Evolutionary conservation across 2,888 invertebrate genomes (phyloP).

Genomic region (Phengaris arion): DNA sequence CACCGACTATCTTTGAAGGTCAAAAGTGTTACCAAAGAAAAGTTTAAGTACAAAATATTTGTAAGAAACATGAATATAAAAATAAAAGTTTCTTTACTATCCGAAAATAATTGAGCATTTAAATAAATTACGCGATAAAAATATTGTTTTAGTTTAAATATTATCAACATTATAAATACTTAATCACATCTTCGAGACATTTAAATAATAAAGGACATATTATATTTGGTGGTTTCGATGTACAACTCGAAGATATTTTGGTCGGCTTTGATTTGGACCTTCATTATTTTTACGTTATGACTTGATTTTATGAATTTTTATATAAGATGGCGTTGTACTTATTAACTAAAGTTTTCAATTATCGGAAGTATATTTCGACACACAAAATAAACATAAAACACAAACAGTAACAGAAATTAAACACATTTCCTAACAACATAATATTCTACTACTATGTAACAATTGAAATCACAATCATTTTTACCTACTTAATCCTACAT

Average conservation of each 20-base stretch:
- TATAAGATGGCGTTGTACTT: neutral
- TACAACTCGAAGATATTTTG: neutral
- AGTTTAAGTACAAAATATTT: constrained; percentile 20
- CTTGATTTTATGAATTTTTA: neutral
- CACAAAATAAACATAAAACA: neutral
- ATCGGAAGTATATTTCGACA: neutral
- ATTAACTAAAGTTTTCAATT: neutral
- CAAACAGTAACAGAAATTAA: constrained; percentile 1
- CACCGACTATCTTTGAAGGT: neutral
- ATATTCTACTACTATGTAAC: constrained; percentile 7
- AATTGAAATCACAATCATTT: constrained; percentile 13
- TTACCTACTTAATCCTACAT: neutral
- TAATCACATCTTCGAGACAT: neutral
- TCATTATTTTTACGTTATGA: neutral
- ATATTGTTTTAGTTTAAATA: constrained; percentile 6
- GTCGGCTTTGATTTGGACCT: neutral
- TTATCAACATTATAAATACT: neutral
- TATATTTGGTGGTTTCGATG: neutral
- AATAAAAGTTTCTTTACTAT: constrained; percentile 15
- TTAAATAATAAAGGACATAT: neutral
- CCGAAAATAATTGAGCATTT: constrained; percentile 24
- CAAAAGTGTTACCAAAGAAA: neutral
- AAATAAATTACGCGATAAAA: constrained; percentile 17
- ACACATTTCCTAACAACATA: constrained; percentile 6
- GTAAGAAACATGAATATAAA: constrained; percentile 19